Base-by-base conservation (phyloP, 2,113 vertebrate species). In the Pachyramphus minor region DNA sequence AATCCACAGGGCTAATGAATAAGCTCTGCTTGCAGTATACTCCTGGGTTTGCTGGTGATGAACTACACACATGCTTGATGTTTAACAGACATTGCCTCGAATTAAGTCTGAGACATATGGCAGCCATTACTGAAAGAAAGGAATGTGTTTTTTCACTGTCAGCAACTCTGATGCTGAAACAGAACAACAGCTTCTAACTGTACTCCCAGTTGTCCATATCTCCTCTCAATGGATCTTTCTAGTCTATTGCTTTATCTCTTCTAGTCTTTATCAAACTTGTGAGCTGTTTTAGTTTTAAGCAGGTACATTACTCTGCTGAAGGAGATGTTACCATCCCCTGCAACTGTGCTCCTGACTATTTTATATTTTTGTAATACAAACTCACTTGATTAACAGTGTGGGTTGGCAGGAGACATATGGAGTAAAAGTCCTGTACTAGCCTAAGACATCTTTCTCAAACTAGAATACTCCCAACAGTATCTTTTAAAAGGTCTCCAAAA, bases 81-180 rank as follows among this genome's bases (percentile, higher is more conserved):
- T 66, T 88, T 94, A 96, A 79, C 92, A 96, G 93, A 91, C 63
- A 42, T 90, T 71, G 27, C 55, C 53, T 86, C 3, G 0, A 86
- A 66, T 79, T 83, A 73, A 63, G 52, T 90, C 37, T 77, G 67
- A 79, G 74, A 73, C 94, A 95, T 78, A 84, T 95, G 94, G 91
- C 93, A 96, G 78, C 66, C 73, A 89, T 96, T 92, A 95, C 42
- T 50, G 74, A 87, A 58, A 68, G 35, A n/a, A 91, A 95, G 82
- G 12, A 45, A 39, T 33, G 30, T 45, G 47, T 82, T 93, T 93
- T 81, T 78, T 92, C 67, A 69, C 50, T 4, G 8, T 91, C 87
- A 96, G 82, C 76, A 88, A 4, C 64, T 80, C 73, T 2, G 5
- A 90, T n/a, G 53, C 30, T 84, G 71, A 90, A 95, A 69, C 27